Conservation (phyloP, 2,888 invertebrate species). For the Iselma pallidipennis region DNA sequence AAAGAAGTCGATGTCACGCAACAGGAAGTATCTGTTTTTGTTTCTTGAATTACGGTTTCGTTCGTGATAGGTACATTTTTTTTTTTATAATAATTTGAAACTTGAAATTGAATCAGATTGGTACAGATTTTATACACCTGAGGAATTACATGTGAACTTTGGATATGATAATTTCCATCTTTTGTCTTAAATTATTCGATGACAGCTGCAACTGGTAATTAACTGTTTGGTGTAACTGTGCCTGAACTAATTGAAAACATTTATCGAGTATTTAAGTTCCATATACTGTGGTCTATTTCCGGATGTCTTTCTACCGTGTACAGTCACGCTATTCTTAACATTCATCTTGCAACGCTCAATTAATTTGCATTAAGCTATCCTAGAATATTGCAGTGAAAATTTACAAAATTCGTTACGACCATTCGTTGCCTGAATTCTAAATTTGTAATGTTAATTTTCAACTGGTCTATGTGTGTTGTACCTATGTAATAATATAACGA, state of each 20-base stretch:
- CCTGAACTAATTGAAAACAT: constrained; percentile 22
- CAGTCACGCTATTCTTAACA: constrained; percentile 27
- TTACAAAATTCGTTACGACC: background rate
- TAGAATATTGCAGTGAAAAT: constrained; percentile 8
- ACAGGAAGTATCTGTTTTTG: background rate
- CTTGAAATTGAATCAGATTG: background rate
- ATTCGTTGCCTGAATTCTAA: too few relatives aligned
- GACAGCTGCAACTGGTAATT: constrained; percentile 3
- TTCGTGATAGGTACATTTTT: background rate
- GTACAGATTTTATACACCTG: background rate
- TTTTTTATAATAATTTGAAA: background rate
- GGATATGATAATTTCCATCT: background rate
- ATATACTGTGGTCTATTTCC: constrained; percentile 21
- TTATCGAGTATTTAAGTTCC: constrained; percentile 10
- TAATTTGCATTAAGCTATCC: constrained; percentile 21
- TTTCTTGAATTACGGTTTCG: background rate
- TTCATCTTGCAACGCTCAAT: constrained; percentile 22
- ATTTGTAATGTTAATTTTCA: background rate
- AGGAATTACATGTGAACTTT: background rate
- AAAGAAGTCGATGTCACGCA: background rate
- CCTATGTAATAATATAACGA: background rate
- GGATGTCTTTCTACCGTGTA: constrained; percentile 20
- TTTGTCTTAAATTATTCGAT: background rate
- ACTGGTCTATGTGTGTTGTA: too few relatives aligned
- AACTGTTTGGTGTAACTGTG: constrained; percentile 1